Evolutionary conservation across 1,140 invertebrate genomes (phyloP), one percentile per base, ranked within the genome.

Genomic region (Antheraea mylitta): DNA sequence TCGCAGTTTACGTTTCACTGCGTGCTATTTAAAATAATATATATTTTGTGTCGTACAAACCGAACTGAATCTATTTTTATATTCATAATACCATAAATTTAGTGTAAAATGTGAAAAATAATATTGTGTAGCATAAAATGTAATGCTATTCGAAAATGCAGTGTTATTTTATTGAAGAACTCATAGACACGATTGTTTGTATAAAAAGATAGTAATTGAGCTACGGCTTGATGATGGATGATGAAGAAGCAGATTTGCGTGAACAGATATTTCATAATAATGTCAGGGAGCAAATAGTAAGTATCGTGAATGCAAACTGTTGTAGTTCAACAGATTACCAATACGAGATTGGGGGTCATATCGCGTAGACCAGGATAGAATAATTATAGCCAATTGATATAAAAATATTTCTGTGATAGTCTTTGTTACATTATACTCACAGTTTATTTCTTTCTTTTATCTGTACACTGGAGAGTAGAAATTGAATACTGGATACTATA

Each of bases 241-340:
- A 93, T 87, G 93, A 93, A 70, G 96, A 96, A 84, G 94, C 95
- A 66, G 96, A 97, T 89, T 90, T 96, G 74, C 94, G 96, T 78
- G 96, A 97, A 89, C 96, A 97, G 92, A 94, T 97, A 86, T 99
- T 99, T 92, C 97, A 98, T 91, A 98, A 98, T 86, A 98, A 97
- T 83, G 96, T 99, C 69, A 93, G 98, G 73, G 97, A 98, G 91
- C 97, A 98, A 92, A 97, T 98, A 81, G 97, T 98, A 93, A 96
- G 97, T 96, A 67, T 10, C 60, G 13, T n/a, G 5, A 16, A 16
- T 53, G 45, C 13, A 53, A 16, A 13, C 16, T 53, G 11, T 53
- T 2, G 11, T n/a, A 53, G 5, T 53, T 53, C 45, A 16, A 16
- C 16, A 53, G 11, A n/a, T 9, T 53, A 53, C 11, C 2, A 42